These are phyloP conservation scores for Caenorhabditis macrosperma DNA, from an alignment of 2,888 invertebrate species.

Conservation along the genomic window DNA sequence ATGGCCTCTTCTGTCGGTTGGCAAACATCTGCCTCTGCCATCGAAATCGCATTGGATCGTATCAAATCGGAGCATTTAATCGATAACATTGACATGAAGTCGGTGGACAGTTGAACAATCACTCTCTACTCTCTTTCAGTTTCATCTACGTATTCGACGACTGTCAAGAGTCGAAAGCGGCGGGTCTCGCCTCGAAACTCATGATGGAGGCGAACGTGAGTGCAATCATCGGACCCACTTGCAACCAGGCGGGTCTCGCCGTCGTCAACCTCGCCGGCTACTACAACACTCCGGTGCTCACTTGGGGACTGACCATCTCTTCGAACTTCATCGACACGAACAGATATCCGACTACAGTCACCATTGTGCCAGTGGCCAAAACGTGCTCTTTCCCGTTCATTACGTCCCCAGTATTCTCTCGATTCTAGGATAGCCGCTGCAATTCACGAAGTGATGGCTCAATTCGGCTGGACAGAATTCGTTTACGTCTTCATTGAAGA, in stretches of 20 bases:
- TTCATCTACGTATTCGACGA: conserved; percentile 65
- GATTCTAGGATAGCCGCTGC: conserved; percentile 65
- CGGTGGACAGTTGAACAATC: background rate
- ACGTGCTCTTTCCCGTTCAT: too few species aligned
- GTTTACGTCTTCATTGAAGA: conserved; percentile 70
- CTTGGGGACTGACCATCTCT: conserved; percentile 63
- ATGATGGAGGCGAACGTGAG: conserved; percentile 62
- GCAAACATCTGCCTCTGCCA: conserved; percentile 63
- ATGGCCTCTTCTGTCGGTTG: conserved; percentile 58
- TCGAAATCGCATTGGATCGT: conserved; percentile 65
- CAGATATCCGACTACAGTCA: conserved; percentile 59
- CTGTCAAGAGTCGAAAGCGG: conserved; percentile 59
- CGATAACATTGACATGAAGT: conserved; percentile 61
- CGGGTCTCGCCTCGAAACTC: conserved; percentile 56
- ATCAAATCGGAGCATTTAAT: conserved; percentile 56
- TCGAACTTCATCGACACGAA: conserved; percentile 52
- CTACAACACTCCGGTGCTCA: conserved; percentile 64
- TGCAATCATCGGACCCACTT: conserved; percentile 67
- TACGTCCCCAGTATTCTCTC: too few species aligned
- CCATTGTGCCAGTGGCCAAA: conserved; percentile 59
- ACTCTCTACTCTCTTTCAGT: conserved; percentile 27
- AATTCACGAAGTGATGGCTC: conserved; percentile 63
- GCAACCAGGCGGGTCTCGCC: conserved; percentile 62
- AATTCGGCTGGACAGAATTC: conserved; percentile 68
- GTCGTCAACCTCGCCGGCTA: conserved; percentile 58